Base-by-base conservation (phyloP, 2,113 vertebrate genomes). In the Pristiophorus japonicus region DNA sequence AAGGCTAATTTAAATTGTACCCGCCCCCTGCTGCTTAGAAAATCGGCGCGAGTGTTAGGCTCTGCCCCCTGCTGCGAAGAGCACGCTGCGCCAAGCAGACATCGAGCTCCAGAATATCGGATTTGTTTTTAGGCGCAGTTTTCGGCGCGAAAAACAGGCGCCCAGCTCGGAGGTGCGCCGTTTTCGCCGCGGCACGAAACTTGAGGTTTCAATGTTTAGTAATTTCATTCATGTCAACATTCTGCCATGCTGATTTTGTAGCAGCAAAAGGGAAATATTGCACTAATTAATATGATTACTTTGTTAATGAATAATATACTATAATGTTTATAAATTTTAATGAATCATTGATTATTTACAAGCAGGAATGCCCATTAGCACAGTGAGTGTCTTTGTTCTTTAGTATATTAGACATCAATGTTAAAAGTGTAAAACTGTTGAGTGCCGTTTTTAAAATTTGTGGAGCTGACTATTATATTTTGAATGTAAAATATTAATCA, bases 301-400 rank as follows among this genome's bases (percentile, higher is more conserved):
- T 94, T 30, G 51, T 59, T 90, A 90, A 90, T 90, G 87, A 94
- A 94, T 70, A 30, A 51, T 70, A 70, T 51, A 94, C 65, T 47
- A 27, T 51, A 73, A 65, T 63, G 90, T 92, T 70, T 70, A 94
- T 94, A 70, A 70, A 94, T 94, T 70, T 90, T 90, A 90, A 90
- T 90, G 87, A 94, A 94, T 94, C 65, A 70, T 59, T 94, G 38
- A 70, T 94, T 66, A 94, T 94, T 94, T 94, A 94, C 38, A 67
- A 66, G 63, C 63, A 73, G n/a, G 30, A 34, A 59, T 90, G 51
- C 4, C 87, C 47, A n/a, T 90, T 90, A 92, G 8, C 59, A 45
- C 78, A 81, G 38, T 45, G 38, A 22, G 12, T 59, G 55, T 92
- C 18, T 42, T 88, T 88, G 51, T 90, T 34, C 6, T 22, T 22